A percentile compares a stretch with the other conserved stretches of the same genome.
phyloP scores from a whole-genome alignment of 2,113 vertebrate genomes.

The Tylochromis polylepis region DNA sequence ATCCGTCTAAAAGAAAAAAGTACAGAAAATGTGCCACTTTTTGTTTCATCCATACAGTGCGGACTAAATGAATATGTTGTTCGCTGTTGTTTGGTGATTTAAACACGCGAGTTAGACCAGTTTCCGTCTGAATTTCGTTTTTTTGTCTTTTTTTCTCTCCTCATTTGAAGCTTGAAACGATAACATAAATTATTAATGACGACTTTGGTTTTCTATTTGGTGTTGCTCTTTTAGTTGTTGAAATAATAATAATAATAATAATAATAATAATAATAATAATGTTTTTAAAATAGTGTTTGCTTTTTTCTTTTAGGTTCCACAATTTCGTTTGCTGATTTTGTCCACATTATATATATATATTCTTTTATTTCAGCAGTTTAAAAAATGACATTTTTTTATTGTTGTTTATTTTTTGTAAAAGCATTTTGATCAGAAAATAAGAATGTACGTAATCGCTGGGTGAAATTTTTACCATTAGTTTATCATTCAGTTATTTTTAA shows the following conservation, averaged over 20 bases:
- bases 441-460: not conserved
- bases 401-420: not conserved
- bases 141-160: not conserved
- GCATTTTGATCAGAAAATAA: not conserved
- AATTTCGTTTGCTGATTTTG: not conserved
- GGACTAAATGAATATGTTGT: not conserved
- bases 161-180: not conserved
- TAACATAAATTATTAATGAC: not conserved
- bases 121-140: not conserved
- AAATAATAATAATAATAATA: not conserved
- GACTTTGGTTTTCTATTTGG: not conserved
- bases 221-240: not conserved
- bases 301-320: rapidly evolving
- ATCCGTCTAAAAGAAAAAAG: not conserved
- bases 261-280: not conserved
- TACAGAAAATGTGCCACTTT: not conserved
- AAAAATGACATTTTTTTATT: rapidly evolving
- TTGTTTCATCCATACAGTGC: not conserved
- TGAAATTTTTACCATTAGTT: not conserved
- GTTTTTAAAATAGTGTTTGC: not conserved
- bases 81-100: not conserved
- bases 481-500: not conserved
- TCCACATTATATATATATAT: not conserved
- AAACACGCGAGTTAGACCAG: not conserved
- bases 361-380: not conserved